A percentile compares a stretch with the other conserved stretches of the same genome.
Evolutionary conservation across 92 coral and sea anemone genomes (phyloP).

Genomic region (Chrysogorgia sp.): DNA sequence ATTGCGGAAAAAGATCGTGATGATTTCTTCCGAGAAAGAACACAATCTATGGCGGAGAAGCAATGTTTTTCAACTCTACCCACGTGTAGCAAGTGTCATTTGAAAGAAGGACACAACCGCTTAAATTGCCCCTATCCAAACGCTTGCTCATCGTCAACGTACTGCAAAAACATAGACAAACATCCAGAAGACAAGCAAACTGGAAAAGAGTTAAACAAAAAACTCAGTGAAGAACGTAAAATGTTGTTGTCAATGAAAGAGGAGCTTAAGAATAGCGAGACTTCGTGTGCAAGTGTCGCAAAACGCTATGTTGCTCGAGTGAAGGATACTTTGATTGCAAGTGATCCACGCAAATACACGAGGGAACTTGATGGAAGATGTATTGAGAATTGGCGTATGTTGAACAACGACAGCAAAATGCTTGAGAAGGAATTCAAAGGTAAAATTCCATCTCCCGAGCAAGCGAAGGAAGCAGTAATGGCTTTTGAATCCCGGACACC

Average conservation of each 20-base stretch:
- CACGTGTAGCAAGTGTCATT: conserved; percentile 45
- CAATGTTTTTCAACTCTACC: conserved; percentile 28
- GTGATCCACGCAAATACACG: background rate
- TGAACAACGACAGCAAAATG: too few species aligned
- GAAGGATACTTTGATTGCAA: background rate
- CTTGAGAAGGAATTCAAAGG: too few species aligned
- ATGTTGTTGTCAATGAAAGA: conserved; percentile 32
- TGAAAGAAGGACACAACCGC: conserved; percentile 50
- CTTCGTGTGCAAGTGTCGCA: background rate
- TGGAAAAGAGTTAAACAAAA: conserved; percentile 33
- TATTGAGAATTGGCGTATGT: too few species aligned
- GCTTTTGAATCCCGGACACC: too few species aligned
- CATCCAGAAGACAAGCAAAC: conserved; percentile 53
- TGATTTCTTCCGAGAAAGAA: conserved; percentile 9
- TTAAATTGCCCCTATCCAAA: too few species aligned
- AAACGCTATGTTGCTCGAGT: background rate
- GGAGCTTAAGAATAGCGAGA: too few species aligned
- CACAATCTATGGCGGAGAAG: conserved; percentile 28
- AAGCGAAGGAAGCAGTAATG: too few species aligned
- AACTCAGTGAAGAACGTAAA: conserved; percentile 33
- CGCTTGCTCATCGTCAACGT: conserved; percentile 41
- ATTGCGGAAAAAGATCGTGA: too few species aligned
- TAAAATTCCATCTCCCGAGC: too few species aligned
- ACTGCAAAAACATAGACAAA: conserved; percentile 46
- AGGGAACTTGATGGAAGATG: too few species aligned